These are phyloP conservation scores for Ardeotis arabs DNA, from an alignment of 2,113 vertebrate species.

Conservation along the genomic window DNA sequence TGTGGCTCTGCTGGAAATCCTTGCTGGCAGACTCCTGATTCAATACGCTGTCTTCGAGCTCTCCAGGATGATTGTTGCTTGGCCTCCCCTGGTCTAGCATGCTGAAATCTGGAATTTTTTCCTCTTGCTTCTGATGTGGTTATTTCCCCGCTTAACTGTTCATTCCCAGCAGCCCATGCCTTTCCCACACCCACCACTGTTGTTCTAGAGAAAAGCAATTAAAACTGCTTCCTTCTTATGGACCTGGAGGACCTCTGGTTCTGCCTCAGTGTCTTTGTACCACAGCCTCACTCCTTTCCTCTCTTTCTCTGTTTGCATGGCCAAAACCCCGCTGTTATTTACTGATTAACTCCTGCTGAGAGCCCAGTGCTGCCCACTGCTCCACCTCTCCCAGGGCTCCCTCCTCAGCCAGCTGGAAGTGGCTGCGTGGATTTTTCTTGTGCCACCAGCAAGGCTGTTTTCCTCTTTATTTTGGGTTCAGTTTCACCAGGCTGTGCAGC, in stretches of 20 bases:
- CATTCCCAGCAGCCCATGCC: too few relatives aligned
- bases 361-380: rapidly evolving
- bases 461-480: neutral
- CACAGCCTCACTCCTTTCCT: neutral
- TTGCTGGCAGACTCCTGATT: neutral
- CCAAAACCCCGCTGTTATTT: neutral
- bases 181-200: too few relatives aligned
- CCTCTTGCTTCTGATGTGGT: too few relatives aligned
- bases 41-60: neutral
- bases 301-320: rapidly evolving
- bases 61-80: neutral
- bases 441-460: neutral
- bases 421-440: neutral
- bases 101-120: too few relatives aligned
- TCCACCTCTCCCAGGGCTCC: neutral
- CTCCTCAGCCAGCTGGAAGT: neutral
- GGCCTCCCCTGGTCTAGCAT: neutral
- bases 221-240: too few relatives aligned
- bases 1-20: neutral
- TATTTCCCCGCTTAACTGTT: too few relatives aligned
- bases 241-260: too few relatives aligned
- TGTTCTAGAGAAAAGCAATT: too few relatives aligned
- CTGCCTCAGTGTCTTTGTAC: too few relatives aligned
- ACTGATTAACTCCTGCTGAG: neutral
- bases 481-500: neutral